Evolutionary conservation across 1,140 invertebrate species (phyloP).

Genomic region (Metopolophium dirhodum): DNA sequence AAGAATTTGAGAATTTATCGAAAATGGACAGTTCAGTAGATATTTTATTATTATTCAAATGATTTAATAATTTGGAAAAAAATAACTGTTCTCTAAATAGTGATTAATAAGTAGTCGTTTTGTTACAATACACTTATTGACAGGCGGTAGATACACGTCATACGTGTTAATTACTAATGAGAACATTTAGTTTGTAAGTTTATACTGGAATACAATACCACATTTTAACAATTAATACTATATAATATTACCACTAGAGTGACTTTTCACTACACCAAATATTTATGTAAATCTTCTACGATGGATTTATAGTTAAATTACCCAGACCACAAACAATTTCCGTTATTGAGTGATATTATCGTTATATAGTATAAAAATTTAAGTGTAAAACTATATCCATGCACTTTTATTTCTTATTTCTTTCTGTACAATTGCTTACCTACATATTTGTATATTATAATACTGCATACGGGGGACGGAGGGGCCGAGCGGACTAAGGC

Average conservation of each 20-base stretch:
- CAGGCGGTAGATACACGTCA: not conserved
- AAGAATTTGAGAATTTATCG: not conserved
- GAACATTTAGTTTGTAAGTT: constrained; percentile 5
- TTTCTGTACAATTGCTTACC: too few relatives aligned
- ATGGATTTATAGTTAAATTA: not conserved
- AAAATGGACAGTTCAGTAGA: not conserved
- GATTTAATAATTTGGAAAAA: not conserved
- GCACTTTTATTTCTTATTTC: too few relatives aligned
- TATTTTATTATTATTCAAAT: not conserved
- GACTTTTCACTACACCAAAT: not conserved
- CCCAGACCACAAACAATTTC: not conserved
- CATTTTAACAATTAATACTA: not conserved
- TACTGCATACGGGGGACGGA: too few relatives aligned
- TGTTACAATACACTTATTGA: not conserved
- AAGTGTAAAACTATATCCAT: not conserved
- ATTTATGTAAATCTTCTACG: not conserved
- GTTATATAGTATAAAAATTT: not conserved
- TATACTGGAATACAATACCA: not conserved
- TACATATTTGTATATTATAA: too few relatives aligned
- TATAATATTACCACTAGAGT: not conserved
- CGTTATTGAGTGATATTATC: not conserved
- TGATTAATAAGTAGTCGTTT: not conserved
- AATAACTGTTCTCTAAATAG: too few relatives aligned
- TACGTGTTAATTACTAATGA: not conserved
- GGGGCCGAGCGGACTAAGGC: too few relatives aligned